Base-by-base conservation (phyloP, 2,113 vertebrate genomes). In the Phalacrocorax brasilianus region DNA sequence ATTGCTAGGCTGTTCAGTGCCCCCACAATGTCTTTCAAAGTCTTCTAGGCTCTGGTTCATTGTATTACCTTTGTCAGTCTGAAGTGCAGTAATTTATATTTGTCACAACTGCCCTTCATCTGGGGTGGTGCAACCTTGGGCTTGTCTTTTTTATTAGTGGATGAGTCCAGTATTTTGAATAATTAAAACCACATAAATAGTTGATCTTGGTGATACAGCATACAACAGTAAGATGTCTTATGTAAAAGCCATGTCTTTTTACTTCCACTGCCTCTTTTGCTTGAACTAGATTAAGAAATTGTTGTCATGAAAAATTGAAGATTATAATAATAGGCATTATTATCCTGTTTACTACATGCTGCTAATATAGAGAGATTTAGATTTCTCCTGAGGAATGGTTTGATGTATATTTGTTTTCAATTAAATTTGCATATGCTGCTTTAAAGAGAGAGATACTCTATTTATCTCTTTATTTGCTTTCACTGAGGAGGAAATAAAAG, bases 401-500 rank as follows among this genome's bases (percentile, higher is more conserved):
- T 93, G 89, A 97, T 96, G 75, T 94, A 91, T 97, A 96, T 97
- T 96, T 97, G 92, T 93, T 95, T 97, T 95, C 96, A 96, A 91
- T 96, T 95, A 95, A 94, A 97, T 97, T 96, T 97, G 94, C 92
- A 96, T 96, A 93, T 85, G 65, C 70, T 5, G 40, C 40, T 95
- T 97, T 93, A 94, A 96, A 94, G 91, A 85, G 75, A 85, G 92
- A 94, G 85, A 87, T 42, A 87, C 92, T 90, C 78, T 88, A 75
- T 93, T 96, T 93, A 87, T 96, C 85, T 93, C 77, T 95, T 53
- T 84, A 53, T 95, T 96, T 95, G 58, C n/a, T 94, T 97, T 95
- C 56, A 72, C 77, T 78, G 83, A 93, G 58, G 73, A 91, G 81
- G 71, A 70, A 82, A 94, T 82, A 91, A 94, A 96, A 93, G 90